Conservation (phyloP, 2,888 invertebrate species). For the Zygaena filipendulae region DNA sequence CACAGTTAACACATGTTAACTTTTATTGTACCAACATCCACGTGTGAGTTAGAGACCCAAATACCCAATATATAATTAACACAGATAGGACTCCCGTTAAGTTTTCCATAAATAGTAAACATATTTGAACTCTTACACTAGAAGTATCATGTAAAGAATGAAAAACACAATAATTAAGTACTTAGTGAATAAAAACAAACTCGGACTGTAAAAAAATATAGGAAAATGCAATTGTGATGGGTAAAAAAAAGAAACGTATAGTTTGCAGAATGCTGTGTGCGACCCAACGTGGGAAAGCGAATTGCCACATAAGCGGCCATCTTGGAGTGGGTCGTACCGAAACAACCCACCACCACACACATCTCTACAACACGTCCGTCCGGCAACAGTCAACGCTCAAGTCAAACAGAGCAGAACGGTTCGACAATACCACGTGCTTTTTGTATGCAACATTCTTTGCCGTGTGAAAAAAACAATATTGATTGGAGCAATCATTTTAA, state of each 20-base stretch:
- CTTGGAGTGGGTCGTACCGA: constrained; percentile 40
- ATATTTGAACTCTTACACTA: no score
- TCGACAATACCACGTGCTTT: constrained; percentile 53
- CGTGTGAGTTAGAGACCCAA: constrained; percentile 33
- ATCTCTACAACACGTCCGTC: constrained; percentile 60
- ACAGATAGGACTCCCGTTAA: no score
- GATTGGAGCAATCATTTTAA: no score
- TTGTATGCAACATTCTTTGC: constrained; percentile 50
- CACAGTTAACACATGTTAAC: constrained; percentile 40
- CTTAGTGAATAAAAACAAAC: no score
- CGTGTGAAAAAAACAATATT: constrained; percentile 33
- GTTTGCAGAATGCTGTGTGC: constrained; percentile 43
- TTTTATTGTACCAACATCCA: constrained; percentile 33
- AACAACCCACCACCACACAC: no score
- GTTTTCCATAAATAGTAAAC: no score
- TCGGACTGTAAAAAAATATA: background rate
- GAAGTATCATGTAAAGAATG: no score
- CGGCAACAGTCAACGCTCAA: constrained; percentile 54
- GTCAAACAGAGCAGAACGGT: constrained; percentile 58
- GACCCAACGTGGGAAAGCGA: constrained; percentile 64
- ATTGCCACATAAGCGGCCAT: constrained; percentile 55
- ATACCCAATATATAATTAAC: no score
- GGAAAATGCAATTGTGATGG: constrained; percentile 32
- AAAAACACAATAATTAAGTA: no score
- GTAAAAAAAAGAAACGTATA: constrained; percentile 49